These are phyloP conservation scores for Agapornis canus DNA, from an alignment of 2,797 vertebrate genomes.

Conservation along the genomic window DNA sequence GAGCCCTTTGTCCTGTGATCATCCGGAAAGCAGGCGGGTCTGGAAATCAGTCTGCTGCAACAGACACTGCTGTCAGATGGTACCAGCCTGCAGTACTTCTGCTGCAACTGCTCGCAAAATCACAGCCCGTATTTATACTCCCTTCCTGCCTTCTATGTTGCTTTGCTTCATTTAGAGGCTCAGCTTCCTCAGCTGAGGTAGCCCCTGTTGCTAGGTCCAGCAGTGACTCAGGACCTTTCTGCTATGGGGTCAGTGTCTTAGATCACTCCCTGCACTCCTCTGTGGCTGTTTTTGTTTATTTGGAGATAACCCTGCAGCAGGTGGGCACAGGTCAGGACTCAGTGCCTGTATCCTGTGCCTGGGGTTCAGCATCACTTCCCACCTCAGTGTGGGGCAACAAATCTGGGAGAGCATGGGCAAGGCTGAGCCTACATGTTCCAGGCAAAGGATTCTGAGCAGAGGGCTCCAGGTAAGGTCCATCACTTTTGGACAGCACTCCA, in stretches of 20 bases:
- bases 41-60: background rate
- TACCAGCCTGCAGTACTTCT: background rate
- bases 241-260: background rate
- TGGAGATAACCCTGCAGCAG: background rate
- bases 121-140: background rate
- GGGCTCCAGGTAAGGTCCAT: background rate
- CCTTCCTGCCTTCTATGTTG: background rate
- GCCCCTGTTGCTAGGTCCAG: background rate
- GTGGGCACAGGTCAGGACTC: background rate
- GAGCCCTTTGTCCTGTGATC: conserved; percentile 21
- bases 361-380: background rate
- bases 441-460: background rate
- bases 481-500: background rate
- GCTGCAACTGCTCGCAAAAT: background rate
- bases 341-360: background rate
- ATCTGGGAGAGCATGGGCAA: background rate
- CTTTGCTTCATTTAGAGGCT: background rate
- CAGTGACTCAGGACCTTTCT: background rate
- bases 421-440: background rate
- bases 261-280: background rate
- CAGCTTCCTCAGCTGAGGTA: background rate
- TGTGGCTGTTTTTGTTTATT: background rate
- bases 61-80: background rate
- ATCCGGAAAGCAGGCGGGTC: background rate
- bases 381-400: fast-evolving